Percentiles rank a stretch among this genome's conserved stretches.
These are phyloP conservation scores for Lutjanus campechanus DNA, from an alignment of 2,797 vertebrate species.

Conservation along the genomic window DNA sequence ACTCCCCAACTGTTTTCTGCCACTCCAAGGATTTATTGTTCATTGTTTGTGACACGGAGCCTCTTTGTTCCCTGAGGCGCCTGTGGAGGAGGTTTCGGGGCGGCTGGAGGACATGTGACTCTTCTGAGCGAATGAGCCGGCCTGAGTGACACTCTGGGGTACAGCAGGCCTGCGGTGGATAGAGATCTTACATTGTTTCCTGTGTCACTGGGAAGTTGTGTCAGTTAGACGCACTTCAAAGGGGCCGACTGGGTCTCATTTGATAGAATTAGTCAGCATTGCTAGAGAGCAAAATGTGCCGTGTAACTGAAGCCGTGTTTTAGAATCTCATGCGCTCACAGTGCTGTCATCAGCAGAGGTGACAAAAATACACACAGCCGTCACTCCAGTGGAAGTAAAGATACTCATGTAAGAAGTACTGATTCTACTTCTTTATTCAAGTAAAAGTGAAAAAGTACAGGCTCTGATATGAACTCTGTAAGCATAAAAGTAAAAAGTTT, in stretches of 20 bases:
- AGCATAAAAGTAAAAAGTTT: no score
- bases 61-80: conserved; percentile 84
- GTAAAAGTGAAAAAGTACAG: no score
- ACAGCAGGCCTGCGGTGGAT: conserved; percentile 56
- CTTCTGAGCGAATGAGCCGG: conserved; percentile 55
- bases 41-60: conserved; percentile 86
- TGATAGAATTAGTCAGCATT: conserved; percentile 66
- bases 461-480: no score
- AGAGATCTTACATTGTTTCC: conserved; percentile 59
- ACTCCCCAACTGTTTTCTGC: conserved; percentile 76
- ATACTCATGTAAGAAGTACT: no score
- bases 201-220: conserved; percentile 45
- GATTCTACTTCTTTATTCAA: no score
- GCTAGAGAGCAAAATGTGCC: conserved; percentile 67
- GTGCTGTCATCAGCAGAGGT: conserved; percentile 44
- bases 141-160: conserved; percentile 64
- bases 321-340: conserved; percentile 20
- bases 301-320: conserved; percentile 54
- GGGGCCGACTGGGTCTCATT: conserved; percentile 8
- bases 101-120: conserved; percentile 77
- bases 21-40: conserved; percentile 86
- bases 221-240: conserved; percentile 50
- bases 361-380: no score
- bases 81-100: conserved; percentile 79
- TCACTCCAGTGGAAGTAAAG: no score